Evolutionary conservation across 1,140 invertebrate species (phyloP), one percentile per base, ranked within the genome.

Genomic region (Pantala flavescens): DNA sequence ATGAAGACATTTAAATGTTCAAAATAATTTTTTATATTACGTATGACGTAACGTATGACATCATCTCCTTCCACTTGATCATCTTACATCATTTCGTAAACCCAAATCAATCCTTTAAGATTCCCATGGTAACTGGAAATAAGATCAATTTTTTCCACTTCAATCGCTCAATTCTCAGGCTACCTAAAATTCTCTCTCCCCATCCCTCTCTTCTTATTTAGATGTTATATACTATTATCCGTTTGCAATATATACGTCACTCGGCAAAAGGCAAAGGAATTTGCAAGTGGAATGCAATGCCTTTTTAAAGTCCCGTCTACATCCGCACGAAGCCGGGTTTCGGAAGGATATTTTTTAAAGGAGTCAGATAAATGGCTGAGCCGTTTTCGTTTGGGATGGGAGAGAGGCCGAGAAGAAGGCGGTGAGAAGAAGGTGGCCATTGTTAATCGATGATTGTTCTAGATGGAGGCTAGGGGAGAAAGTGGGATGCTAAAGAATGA

Each of bases 241-340:
- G 49, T 63, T 63, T 63, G 49, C 49, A 63, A 63, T 63, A 63
- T 63, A 63, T 63, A 63, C 49, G 49, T 63, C 49, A 63, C 49
- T 5, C 49, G 12, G 49, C 14, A 63, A 63, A 63, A 63, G 49
- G 49, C 49, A 63, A 63, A 63, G 49, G 49, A 63, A 63, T 63
- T 63, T 63, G 49, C 49, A 21, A 16, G 49, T 19, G 49, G 49
- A 63, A 63, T 63, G 49, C 49, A 21, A 63, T 63, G 16, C 49
- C 49, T 63, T 63, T 63, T 63, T 63, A 21, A 63, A 21, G 3
- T 63, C 49, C 49, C 49, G 49, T 7, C 49, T 16, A 21, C 49
- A 63, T 21, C 14, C 49, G n/a, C n/a, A 63, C 49, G n/a, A 63
- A 63, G 49, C 16, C 14, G 49, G 49, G 49, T 63, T 63, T 63